phyloP scores from a whole-genome alignment of 2,113 vertebrate genomes.

The Lepus timidus region DNA sequence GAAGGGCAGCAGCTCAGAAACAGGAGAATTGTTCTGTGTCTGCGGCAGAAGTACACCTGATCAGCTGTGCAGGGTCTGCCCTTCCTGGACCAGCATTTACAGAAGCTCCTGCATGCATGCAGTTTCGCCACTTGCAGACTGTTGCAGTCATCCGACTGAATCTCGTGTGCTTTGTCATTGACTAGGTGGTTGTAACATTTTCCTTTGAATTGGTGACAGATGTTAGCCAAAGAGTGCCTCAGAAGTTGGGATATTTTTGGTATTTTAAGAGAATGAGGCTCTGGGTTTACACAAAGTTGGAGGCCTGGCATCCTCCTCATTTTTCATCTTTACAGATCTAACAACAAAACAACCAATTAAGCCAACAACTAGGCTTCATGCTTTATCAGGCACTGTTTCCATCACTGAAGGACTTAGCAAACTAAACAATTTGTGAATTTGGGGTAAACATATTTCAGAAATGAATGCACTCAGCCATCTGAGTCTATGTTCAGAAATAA shows the following conservation, averaged over 20 bases:
- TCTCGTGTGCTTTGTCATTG: conserved; percentile 27
- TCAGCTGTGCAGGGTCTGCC: background rate
- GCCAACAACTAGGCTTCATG: conserved; percentile 20
- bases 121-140: background rate
- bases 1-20: background rate
- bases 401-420: background rate
- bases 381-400: conserved; percentile 34
- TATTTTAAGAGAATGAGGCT: background rate
- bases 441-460: conserved; percentile 71
- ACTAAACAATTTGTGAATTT: conserved; percentile 64
- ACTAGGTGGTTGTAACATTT: background rate
- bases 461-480: conserved; percentile 67
- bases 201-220: conserved; percentile 61
- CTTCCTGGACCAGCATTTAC: background rate
- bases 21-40: background rate
- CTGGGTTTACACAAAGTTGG: background rate
- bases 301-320: background rate
- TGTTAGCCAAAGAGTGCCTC: conserved; percentile 6
- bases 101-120: too few species aligned
- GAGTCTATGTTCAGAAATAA: conserved; percentile 77
- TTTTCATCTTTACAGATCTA: conserved; percentile 49
- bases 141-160: background rate
- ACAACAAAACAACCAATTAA: conserved; percentile 44
- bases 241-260: conserved; percentile 23
- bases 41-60: background rate